phyloP scores from a whole-genome alignment of 1,140 invertebrate genomes.

The Drosophila persimilis region DNA sequence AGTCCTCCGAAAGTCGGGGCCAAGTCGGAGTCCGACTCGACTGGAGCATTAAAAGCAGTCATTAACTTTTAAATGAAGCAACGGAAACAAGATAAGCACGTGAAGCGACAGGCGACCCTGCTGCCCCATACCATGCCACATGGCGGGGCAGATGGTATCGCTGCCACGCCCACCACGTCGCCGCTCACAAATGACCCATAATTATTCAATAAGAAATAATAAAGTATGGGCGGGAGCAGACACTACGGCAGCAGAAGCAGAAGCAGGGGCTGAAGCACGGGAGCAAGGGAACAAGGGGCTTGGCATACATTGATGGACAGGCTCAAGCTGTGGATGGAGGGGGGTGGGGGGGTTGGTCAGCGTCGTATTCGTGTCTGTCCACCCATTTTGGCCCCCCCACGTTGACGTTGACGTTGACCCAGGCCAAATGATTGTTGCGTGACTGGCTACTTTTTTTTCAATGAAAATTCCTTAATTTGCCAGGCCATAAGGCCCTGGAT shows the following conservation, averaged over 20 bases:
- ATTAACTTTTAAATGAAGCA: constrained; percentile 81
- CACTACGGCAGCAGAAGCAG: no score
- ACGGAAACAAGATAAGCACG: constrained; percentile 80
- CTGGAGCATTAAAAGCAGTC: constrained; percentile 72
- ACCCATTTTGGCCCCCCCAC: background rate
- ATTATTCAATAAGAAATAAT: constrained; percentile 82
- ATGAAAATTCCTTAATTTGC: constrained; percentile 79
- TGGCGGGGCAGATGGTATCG: constrained; percentile 38
- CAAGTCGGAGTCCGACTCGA: constrained; percentile 27
- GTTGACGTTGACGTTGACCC: constrained; percentile 20
- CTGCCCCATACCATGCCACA: background rate
- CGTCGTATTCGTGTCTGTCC: background rate
- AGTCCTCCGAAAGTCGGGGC: background rate
- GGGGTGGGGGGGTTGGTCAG: no score
- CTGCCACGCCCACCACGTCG: constrained; percentile 62
- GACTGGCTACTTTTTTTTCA: constrained; percentile 69
- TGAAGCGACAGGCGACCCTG: constrained; percentile 47
- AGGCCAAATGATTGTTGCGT: constrained; percentile 76
- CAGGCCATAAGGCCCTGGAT: constrained; percentile 45
- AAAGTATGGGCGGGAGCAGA: constrained; percentile 45
- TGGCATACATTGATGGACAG: background rate
- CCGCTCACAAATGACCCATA: constrained; percentile 75
- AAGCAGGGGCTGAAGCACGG: no score
- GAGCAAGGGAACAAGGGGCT: no score
- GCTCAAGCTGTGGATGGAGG: background rate